Conservation (phyloP, 2,888 invertebrate species). For the Phymatocera aterrima region DNA sequence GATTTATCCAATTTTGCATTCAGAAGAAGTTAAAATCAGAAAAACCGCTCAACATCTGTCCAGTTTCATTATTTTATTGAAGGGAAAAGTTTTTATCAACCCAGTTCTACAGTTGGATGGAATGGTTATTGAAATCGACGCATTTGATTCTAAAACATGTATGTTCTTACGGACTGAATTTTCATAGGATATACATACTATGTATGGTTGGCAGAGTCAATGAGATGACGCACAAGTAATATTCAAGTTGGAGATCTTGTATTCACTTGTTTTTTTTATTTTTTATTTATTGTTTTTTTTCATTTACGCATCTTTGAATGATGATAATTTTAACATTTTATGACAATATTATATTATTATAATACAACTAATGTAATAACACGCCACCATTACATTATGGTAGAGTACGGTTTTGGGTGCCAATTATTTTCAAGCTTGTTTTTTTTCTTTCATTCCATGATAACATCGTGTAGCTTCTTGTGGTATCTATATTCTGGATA, state of each 20-base stretch:
- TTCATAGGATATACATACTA: neutral
- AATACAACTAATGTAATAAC: conserved; percentile 45
- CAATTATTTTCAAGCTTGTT: conserved; percentile 2
- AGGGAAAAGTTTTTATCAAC: neutral
- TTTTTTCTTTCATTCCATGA: neutral
- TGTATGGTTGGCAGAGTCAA: neutral
- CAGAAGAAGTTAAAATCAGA: neutral
- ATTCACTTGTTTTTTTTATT: neutral
- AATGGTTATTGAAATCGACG: neutral
- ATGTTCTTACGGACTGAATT: neutral
- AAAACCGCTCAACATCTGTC: neutral
- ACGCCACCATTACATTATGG: conserved; percentile 45
- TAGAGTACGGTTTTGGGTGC: conserved; percentile 46
- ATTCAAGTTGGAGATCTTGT: conserved; percentile 2
- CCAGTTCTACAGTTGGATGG: too few relatives aligned
- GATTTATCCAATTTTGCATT: neutral
- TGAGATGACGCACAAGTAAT: too few relatives aligned
- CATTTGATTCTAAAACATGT: neutral
- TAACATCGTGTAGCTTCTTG: neutral
- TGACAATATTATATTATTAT: conserved; percentile 46
- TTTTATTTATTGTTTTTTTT: conserved; percentile 8
- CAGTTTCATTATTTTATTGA: neutral
- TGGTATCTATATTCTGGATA: neutral
- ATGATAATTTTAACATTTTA: conserved; percentile 44
- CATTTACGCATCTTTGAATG: conserved; percentile 44